Percentiles rank a stretch among this genome's conserved stretches.
phyloP scores from a whole-genome alignment of 37 sponge, comb jelly and placozoan genomes.

The Corticium candelabrum region DNA sequence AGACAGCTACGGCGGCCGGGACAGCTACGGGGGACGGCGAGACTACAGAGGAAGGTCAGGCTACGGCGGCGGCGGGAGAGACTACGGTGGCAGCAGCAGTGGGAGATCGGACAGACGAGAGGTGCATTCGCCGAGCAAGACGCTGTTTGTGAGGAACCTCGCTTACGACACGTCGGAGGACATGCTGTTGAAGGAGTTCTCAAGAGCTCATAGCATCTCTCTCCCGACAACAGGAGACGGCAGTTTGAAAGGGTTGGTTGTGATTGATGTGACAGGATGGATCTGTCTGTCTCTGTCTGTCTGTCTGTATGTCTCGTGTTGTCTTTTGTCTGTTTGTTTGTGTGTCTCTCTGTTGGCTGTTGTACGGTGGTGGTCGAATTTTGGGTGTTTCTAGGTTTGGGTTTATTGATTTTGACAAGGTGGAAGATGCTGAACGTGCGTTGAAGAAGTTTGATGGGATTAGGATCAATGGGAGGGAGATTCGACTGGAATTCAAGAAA shows the following conservation, averaged over 20 bases:
- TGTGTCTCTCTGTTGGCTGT: too few species aligned
- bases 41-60: background rate
- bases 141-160: background rate
- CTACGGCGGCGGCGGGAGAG: constrained; percentile 1
- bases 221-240: background rate
- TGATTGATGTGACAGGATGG: too few species aligned
- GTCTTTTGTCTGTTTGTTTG: too few species aligned
- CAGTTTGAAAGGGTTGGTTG: background rate
- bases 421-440: background rate
- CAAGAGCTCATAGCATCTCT: background rate
- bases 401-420: background rate
- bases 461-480: background rate
- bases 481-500: background rate
- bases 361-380: too few species aligned
- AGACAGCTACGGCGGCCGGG: background rate
- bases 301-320: too few species aligned
- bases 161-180: background rate
- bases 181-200: background rate
- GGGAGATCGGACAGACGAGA: too few species aligned
- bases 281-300: too few species aligned
- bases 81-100: background rate
- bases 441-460: background rate
- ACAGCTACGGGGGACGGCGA: background rate
- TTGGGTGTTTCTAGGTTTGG: background rate
- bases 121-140: background rate